These are phyloP conservation scores for Gopherus flavomarginatus DNA, from an alignment of 2,113 vertebrate genomes.

Conservation along the genomic window DNA sequence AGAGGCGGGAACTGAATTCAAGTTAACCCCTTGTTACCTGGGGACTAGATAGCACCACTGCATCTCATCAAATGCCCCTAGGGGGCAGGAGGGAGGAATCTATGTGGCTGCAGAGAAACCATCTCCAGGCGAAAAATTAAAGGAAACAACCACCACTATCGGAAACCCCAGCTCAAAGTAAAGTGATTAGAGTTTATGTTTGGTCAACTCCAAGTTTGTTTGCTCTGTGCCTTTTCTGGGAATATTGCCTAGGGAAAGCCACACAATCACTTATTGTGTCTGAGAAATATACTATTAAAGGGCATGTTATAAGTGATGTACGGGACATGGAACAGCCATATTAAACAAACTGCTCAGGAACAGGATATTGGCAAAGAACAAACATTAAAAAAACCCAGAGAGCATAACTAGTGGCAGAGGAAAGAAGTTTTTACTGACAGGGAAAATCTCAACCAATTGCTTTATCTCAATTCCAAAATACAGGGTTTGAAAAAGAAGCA, in stretches of 20 bases:
- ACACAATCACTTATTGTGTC: accelerated
- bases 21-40: not conserved
- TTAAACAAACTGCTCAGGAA: accelerated
- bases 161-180: accelerated
- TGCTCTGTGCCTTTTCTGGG: not conserved
- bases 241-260: accelerated
- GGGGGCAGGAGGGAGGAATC: not conserved
- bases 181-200: not conserved
- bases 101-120: not conserved
- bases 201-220: accelerated
- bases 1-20: not conserved
- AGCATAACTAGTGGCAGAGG: accelerated
- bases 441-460: not conserved
- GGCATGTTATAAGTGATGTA: accelerated
- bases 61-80: not conserved
- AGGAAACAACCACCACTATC: accelerated
- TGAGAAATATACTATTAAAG: not conserved
- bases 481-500: not conserved
- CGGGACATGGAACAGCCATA: accelerated
- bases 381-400: accelerated
- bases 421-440: not conserved
- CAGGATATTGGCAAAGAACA: accelerated
- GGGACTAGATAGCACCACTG: not conserved
- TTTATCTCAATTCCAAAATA: not conserved
- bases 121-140: not conserved